Conservation (phyloP, 2,888 invertebrate species). For the Drosophila anomalata region DNA sequence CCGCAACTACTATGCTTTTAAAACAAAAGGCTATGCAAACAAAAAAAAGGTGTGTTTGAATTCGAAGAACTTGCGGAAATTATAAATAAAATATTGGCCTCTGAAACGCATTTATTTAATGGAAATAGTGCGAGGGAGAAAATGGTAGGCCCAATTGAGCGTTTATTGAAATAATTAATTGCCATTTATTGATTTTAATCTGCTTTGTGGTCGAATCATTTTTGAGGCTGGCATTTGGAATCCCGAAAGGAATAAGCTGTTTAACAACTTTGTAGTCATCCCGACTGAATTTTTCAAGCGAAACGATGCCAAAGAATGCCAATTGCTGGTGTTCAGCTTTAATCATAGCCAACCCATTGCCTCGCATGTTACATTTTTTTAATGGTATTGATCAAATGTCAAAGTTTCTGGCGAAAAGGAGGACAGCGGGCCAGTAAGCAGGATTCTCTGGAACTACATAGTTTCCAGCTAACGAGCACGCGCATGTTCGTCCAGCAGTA, state of each 20-base stretch:
- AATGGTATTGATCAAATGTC: conserved; percentile 50
- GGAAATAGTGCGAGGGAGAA: conserved; percentile 3
- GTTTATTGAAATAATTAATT: conserved; percentile 45
- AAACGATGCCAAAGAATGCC: conserved; percentile 10
- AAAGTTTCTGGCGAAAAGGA: conserved; percentile 20
- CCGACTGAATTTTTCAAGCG: not conserved
- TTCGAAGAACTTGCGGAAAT: not conserved
- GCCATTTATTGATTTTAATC: conserved; percentile 5
- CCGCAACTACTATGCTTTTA: not conserved
- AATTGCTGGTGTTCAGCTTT: conserved; percentile 20
- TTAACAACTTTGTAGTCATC: not conserved
- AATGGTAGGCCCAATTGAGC: conserved; percentile 41
- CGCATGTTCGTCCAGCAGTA: conserved; percentile 31
- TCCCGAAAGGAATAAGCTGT: not conserved
- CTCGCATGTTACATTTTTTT: conserved; percentile 1
- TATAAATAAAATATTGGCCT: conserved; percentile 25
- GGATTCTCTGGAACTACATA: conserved; percentile 11
- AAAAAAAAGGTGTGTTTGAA: not conserved
- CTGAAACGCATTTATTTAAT: conserved; percentile 25
- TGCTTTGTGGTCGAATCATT: conserved; percentile 13
- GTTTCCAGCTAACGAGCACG: conserved; percentile 56
- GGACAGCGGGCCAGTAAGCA: conserved; percentile 7
- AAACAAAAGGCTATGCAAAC: not conserved
- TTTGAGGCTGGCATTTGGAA: not conserved
- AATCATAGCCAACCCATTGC: not conserved